Conservation (phyloP, 2,797 vertebrate genomes). For the Rhodeus uyekii region DNA sequence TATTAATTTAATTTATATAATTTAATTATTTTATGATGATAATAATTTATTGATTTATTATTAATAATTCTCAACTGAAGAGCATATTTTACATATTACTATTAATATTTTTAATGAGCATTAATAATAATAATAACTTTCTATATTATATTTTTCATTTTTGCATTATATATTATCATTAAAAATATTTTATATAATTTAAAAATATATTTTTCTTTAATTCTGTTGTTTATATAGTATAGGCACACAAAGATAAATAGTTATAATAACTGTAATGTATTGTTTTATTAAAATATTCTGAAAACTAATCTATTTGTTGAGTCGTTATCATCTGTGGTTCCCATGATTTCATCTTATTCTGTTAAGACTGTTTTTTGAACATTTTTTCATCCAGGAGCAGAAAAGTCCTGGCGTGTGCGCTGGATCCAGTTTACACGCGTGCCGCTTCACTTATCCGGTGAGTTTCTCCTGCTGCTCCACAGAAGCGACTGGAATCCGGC, state of each 20-base stretch:
- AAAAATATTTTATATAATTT: background rate
- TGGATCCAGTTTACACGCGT: background rate
- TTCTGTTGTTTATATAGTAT: background rate
- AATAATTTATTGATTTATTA: too few relatives aligned
- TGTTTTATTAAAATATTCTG: background rate
- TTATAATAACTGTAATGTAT: background rate
- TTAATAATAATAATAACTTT: background rate
- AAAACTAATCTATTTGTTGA: background rate
- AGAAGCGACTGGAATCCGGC: background rate
- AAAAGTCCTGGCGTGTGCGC: background rate
- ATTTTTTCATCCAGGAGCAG: too few relatives aligned
- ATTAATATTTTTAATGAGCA: background rate
- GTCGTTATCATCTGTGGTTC: background rate
- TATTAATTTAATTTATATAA: too few relatives aligned
- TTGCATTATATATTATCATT: background rate
- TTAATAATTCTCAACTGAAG: too few relatives aligned
- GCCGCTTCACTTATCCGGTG: too few relatives aligned
- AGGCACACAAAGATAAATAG: background rate
- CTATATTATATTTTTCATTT: background rate
- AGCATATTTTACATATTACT: too few relatives aligned
- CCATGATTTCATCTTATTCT: background rate
- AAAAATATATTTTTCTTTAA: background rate
- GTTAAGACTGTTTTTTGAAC: background rate
- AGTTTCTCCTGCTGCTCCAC: background rate
- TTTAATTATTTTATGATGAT: too few relatives aligned